Base-by-base conservation (phyloP, 2,888 invertebrate species). In the Trichopria drosophilae region DNA sequence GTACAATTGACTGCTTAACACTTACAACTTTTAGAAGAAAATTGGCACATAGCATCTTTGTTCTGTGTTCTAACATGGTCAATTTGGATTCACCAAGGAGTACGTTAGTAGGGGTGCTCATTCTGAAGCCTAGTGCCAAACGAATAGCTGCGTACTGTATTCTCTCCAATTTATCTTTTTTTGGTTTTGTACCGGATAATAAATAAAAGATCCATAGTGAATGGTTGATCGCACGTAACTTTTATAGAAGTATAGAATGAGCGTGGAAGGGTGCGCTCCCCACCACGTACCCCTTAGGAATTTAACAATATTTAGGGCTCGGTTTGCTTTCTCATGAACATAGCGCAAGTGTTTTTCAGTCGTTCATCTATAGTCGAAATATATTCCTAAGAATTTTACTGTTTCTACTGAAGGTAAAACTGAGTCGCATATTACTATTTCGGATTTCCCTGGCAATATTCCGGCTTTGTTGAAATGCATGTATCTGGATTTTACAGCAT, bases 301-400 rank as follows among this genome's bases (percentile, higher is more conserved):
- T 40, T 51, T 51, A 7, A 44, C 10, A 7, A 51, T 13, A 41
- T 51, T 53, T 53, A 23, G 48, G 40, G 16, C 7, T 41, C 28
- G 4, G n/a, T n/a, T n/a, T n/a, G n/a, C 29, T n/a, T 37, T 37
- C 15, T 37, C 37, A 9, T 13, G 10, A 15, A 20, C n/a, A 22
- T 10, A 37, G 9, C n/a, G 6, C 10, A 37, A 4, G 9, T 37
- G 23, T 24, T 6, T 13, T 6, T 40, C 6, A 26, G n/a, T 28
- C 10, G 3, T 26, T 13, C 7, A 9, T 6, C 15, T 10, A 12
- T 36, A 36, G 5, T 36, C 36, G 15, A 36, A 36, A 20, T 36
- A 36, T 9, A 36, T 3, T 9, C 36, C 36, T 6, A 36, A 13
- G 28, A 40, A 40, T 12, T 40, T 40, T 6, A 9, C 28, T 15